phyloP scores from a whole-genome alignment of 2,797 vertebrate species.

The Momotus momota region DNA sequence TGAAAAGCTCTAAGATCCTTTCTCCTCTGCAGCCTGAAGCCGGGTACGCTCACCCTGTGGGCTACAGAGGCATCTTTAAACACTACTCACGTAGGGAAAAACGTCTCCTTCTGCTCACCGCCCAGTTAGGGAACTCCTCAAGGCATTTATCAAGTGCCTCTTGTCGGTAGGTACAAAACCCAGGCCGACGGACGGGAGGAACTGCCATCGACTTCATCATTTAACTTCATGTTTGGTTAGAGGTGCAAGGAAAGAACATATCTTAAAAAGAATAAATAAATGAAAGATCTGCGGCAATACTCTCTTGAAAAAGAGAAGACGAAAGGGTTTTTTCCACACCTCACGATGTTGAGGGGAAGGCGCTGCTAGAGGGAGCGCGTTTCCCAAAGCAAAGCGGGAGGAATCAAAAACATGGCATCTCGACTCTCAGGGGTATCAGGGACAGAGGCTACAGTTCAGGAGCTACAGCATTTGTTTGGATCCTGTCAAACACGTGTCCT shows the following conservation, averaged over 20 bases:
- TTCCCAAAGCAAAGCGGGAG: not conserved
- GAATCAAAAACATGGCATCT: not conserved
- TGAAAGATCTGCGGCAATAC: not conserved
- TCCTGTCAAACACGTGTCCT: not conserved
- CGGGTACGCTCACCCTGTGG: accelerated
- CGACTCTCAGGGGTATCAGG: not conserved
- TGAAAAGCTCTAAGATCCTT: not conserved
- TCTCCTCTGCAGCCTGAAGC: not conserved
- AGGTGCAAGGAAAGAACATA: not conserved
- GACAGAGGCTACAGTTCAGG: not conserved
- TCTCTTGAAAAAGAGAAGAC: not conserved
- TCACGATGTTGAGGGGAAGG: not conserved
- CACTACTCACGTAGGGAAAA: not conserved
- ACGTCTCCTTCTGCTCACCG: not conserved
- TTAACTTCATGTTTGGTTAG: not conserved
- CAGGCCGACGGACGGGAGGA: accelerated
- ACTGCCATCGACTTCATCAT: not conserved
- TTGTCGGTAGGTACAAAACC: not conserved
- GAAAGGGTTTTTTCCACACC: not conserved
- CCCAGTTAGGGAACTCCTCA: not conserved
- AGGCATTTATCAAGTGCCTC: not conserved
- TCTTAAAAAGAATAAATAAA: not conserved
- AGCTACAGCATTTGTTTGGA: not conserved
- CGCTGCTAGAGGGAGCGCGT: not conserved
- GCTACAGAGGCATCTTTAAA: not conserved